A percentile compares a stretch with the other conserved stretches of the same genome.
Conservation (phyloP, 2,888 invertebrate genomes). For the Andricus curvator region DNA sequence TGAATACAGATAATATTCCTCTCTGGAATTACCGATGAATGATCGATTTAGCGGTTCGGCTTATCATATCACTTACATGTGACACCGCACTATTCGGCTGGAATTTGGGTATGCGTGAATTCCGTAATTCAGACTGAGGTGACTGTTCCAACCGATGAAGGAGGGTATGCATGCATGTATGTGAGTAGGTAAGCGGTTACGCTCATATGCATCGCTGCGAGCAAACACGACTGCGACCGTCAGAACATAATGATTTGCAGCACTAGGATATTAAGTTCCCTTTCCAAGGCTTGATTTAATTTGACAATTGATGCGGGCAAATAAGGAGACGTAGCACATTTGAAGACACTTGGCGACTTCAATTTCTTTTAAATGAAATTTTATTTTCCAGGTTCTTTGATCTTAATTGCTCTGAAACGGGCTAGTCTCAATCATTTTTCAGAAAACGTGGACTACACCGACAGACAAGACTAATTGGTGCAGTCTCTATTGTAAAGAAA, state of each 20-base stretch:
- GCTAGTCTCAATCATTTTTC: no score
- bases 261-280: conserved; percentile 26
- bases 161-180: conserved; percentile 13
- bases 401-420: neutral
- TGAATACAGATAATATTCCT: neutral
- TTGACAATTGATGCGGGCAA: neutral
- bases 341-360: neutral
- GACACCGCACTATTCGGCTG: neutral
- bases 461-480: no score
- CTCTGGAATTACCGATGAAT: conserved; percentile 5
- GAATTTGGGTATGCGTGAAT: conserved; percentile 27
- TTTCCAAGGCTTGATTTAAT: conserved; percentile 12
- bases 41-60: conserved; percentile 11
- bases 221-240: conserved; percentile 15
- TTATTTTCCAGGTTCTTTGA: neutral
- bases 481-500: no score
- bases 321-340: conserved; percentile 1
- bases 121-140: conserved; percentile 32
- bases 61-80: conserved; percentile 30
- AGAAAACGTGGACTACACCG: no score
- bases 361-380: neutral
- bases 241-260: conserved; percentile 37
- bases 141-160: conserved; percentile 29
- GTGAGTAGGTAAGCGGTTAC: neutral
- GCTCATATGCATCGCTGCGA: conserved; percentile 1